These are phyloP conservation scores for Diadema setosum DNA, from an alignment of 35 echinoderm and acorn worm species.

Conservation along the genomic window DNA sequence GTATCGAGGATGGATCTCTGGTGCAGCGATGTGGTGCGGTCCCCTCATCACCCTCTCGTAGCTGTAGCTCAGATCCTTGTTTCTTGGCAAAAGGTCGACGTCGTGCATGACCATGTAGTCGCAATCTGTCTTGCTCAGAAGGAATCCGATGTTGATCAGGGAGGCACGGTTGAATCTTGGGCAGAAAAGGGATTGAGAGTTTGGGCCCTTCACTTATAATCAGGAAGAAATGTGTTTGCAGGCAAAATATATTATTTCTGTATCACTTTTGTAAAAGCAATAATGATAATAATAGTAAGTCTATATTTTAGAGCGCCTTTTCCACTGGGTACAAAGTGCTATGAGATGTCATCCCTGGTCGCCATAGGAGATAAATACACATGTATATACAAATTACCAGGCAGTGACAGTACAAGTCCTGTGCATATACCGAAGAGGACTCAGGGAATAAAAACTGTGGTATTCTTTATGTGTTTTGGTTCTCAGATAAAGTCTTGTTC, in stretches of 20 bases:
- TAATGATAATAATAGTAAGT: background rate
- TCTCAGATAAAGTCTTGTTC: too few species aligned
- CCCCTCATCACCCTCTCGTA: conserved; percentile 57
- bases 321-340: background rate
- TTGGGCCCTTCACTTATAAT: background rate
- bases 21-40: conserved; percentile 84
- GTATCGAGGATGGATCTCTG: conserved; percentile 89
- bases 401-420: too few species aligned
- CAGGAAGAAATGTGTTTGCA: background rate
- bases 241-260: background rate
- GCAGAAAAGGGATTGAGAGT: background rate
- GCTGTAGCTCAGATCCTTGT: conserved; percentile 64
- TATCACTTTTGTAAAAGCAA: background rate
- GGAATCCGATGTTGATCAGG: conserved; percentile 74
- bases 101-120: conserved; percentile 94
- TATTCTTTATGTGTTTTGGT: too few species aligned
- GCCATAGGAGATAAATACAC: background rate
- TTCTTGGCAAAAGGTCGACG: conserved; percentile 85
- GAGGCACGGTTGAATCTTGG: conserved; percentile 92
- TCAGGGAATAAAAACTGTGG: too few species aligned
- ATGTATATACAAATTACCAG: too few species aligned
- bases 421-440: too few species aligned
- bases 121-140: conserved; percentile 61
- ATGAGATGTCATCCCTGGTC: background rate
- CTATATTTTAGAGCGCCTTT: background rate